Evolutionary conservation across 2,888 invertebrate species (phyloP), one percentile per base, ranked within the genome.

Genomic region (Dioctria linearis): DNA sequence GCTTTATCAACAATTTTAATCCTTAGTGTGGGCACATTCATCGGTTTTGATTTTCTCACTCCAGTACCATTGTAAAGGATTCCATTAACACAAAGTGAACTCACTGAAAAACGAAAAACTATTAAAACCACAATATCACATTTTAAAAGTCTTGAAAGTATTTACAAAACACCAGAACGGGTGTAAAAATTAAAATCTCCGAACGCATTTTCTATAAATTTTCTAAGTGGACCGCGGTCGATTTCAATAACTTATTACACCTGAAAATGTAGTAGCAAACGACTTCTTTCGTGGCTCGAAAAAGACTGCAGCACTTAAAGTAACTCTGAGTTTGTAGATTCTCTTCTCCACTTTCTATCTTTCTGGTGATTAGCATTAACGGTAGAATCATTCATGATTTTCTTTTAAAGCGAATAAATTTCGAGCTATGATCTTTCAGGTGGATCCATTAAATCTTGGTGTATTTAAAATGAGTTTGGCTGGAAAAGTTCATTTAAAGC

Each of bases 1-100:
- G 65, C 51, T 4, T 65, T 78, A 66, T 78, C 78, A 66, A 78
- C 51, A 78, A 78, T 78, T 78, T 78, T 65, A 42, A 78, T 78
- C 42, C 54, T 65, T 6, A 78, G 42, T 11, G 63, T n/a, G 5
- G 76, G 76, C 51, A 51, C 11, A 9, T 13, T 4, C 37, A 59
- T 13, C n/a, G 57, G 59, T 6, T 75, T 57, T 8, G 43, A 8
- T 13, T 40, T 57, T 39, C 57, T 59, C n/a, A n/a, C 37, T 13
- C 42, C 39, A 42, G 59, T 75, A 6, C 59, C 9, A 25, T 59
- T 75, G 43, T 13, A n/a, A 13, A 57, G 8, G 42, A 43, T 25
- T 13, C 42, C 59, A 13, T 40, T 43, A 37, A 59, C 59, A 43
- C 49, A 42, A 46, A 57, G 39, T 11, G 40, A 39, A 59, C 37